These are phyloP conservation scores for Catharus ustulatus DNA, from an alignment of 2,797 vertebrate genomes.

Conservation along the genomic window DNA sequence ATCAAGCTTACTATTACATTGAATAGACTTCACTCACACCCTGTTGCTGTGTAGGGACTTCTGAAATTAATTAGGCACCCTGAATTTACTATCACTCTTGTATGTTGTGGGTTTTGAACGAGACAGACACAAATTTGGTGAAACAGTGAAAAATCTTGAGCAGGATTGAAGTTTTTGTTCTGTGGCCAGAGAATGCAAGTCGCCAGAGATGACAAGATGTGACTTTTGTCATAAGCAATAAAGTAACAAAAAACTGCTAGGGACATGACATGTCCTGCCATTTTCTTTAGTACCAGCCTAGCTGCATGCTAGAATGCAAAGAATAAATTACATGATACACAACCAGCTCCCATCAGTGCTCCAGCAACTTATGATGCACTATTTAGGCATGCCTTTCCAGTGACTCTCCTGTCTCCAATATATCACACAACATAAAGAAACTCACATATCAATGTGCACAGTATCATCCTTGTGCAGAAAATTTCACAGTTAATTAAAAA, in stretches of 20 bases:
- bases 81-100: not conserved
- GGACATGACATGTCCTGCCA: not conserved
- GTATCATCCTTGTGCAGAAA: conserved; percentile 32
- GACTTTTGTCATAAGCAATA: not conserved
- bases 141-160: not conserved
- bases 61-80: not conserved
- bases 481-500: conserved; percentile 72
- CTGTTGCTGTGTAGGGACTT: not conserved
- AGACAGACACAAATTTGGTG: not conserved
- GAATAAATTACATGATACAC: not conserved
- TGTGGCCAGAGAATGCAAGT: not conserved
- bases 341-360: not conserved
- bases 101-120: not conserved
- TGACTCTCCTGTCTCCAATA: not conserved
- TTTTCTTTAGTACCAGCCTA: not conserved
- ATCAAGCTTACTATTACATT: not conserved
- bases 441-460: not conserved
- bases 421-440: not conserved
- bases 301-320: not conserved
- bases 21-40: not conserved
- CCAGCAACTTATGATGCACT: not conserved
- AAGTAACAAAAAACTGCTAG: not conserved
- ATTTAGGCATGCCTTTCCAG: not conserved
- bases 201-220: not conserved
- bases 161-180: not conserved